A percentile compares a stretch with the other conserved stretches of the same genome.
Conservation (phyloP, 2,113 vertebrate species). For the Seriola aureovittata region DNA sequence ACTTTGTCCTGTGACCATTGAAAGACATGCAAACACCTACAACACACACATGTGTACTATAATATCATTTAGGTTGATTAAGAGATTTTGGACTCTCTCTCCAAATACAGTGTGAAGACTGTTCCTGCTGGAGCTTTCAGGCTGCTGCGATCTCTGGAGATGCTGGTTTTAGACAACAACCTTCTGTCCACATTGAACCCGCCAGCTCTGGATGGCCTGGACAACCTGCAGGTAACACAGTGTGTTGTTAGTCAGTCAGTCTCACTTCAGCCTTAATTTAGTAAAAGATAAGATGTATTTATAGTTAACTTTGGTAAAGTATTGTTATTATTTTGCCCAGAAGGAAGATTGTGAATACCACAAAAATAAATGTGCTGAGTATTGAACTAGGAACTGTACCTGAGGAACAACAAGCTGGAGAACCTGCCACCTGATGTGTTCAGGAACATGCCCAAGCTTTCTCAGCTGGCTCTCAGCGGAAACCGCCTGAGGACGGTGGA, state of each 20-base stretch:
- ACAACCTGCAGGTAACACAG: constrained; percentile 73
- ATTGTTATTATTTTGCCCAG: too few relatives aligned
- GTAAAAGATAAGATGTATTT: not conserved
- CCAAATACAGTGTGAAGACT: constrained; percentile 69
- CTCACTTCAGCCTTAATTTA: not conserved
- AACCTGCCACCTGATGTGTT: constrained; percentile 78
- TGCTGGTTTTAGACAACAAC: constrained; percentile 86
- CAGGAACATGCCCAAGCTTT: constrained; percentile 77
- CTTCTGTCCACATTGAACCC: constrained; percentile 70
- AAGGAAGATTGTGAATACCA: not conserved
- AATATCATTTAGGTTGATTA: too few relatives aligned
- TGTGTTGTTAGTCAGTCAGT: not conserved
- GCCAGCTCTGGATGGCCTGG: constrained; percentile 76
- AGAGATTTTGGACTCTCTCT: not conserved
- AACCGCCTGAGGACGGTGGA: constrained; percentile 83
- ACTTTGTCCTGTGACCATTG: too few relatives aligned
- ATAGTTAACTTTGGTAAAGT: not conserved
- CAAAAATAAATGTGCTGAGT: constrained; percentile 18
- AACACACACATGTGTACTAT: too few relatives aligned
- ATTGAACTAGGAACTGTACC: constrained; percentile 78
- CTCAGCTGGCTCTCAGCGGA: constrained; percentile 83
- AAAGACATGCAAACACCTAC: too few relatives aligned
- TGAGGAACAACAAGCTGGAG: constrained; percentile 83
- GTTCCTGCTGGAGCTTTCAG: constrained; percentile 74
- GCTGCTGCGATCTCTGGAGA: constrained; percentile 77